phyloP scores from a whole-genome alignment of 1,140 invertebrate species.

The Orius insidiosus region DNA sequence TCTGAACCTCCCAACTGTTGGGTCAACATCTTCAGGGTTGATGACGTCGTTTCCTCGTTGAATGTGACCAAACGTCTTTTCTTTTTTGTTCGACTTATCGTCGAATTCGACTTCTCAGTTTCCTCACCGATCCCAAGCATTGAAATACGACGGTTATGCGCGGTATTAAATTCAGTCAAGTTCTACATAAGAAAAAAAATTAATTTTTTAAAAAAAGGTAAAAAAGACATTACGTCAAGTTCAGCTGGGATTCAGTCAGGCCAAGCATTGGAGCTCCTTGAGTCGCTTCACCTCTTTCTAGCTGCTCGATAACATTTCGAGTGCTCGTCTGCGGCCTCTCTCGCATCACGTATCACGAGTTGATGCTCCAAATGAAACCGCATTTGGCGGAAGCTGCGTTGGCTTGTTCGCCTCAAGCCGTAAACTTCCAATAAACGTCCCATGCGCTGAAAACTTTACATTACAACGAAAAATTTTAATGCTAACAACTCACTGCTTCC shows the following conservation, averaged over 20 bases:
- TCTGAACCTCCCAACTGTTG: constrained; percentile 84
- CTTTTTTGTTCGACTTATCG: constrained; percentile 37
- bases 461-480: constrained; percentile 5
- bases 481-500: constrained; percentile 78
- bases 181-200: constrained; percentile 48
- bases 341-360: constrained; percentile 86
- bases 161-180: constrained; percentile 98
- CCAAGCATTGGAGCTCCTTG: constrained; percentile 74
- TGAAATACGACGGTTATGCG: constrained; percentile 89
- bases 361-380: constrained; percentile 90
- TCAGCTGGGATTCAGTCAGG: constrained; percentile 87
- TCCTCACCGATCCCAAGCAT: constrained; percentile 78
- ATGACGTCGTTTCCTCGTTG: constrained; percentile 98
- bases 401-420: constrained; percentile 81
- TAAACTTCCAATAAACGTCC: constrained; percentile 84
- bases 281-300: constrained; percentile 61
- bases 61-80: constrained; percentile 69
- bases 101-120: constrained; percentile 33
- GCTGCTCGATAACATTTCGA: constrained; percentile 51
- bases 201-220: constrained; percentile 2
- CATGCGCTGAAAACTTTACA: constrained; percentile 60
- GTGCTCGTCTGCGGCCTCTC: constrained; percentile 69
- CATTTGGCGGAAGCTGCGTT: constrained; percentile 87
- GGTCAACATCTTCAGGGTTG: constrained; percentile 98
- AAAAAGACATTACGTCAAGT: constrained; percentile 59